Evolutionary conservation across 2,888 invertebrate genomes (phyloP).

Genomic region (Drosophila glabriapex): DNA sequence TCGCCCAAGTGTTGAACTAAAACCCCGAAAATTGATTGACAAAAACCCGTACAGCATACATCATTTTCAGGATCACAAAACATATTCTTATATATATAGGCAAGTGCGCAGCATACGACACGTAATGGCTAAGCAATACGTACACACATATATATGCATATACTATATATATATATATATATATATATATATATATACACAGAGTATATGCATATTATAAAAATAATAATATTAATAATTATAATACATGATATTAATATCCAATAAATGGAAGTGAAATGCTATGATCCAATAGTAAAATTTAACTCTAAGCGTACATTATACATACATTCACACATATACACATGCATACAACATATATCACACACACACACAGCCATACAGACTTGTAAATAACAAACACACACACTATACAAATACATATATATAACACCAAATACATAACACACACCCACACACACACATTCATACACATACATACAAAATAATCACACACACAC

Average conservation of each 20-base stretch:
- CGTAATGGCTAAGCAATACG: slow-evolving; percentile 22
- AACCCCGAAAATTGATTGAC: slow-evolving; percentile 37
- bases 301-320: slow-evolving; percentile 50
- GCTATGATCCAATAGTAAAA: slow-evolving; percentile 55
- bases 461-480: slow-evolving; percentile 24
- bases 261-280: slow-evolving; percentile 39
- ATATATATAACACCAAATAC: slow-evolving; percentile 7
- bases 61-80: slow-evolving; percentile 62
- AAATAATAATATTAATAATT: slow-evolving; percentile 24
- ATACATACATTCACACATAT: slow-evolving; percentile 21
- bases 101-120: slow-evolving; percentile 37
- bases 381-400: slow-evolving; percentile 63
- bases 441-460: slow-evolving; percentile 11
- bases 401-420: slow-evolving; percentile 21
- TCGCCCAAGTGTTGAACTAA: slow-evolving; percentile 27
- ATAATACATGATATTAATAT: slow-evolving; percentile 42
- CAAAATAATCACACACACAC: slow-evolving; percentile 11
- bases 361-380: slow-evolving; percentile 20
- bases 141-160: neutral
- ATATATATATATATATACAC: slow-evolving; percentile 3
- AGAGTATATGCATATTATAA: slow-evolving; percentile 36
- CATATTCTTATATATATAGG: slow-evolving; percentile 48
- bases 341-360: slow-evolving; percentile 27
- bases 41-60: slow-evolving; percentile 42
- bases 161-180: neutral